Evolutionary conservation across 1,140 invertebrate species (phyloP).

Genomic region (Leptinotarsa defecta): DNA sequence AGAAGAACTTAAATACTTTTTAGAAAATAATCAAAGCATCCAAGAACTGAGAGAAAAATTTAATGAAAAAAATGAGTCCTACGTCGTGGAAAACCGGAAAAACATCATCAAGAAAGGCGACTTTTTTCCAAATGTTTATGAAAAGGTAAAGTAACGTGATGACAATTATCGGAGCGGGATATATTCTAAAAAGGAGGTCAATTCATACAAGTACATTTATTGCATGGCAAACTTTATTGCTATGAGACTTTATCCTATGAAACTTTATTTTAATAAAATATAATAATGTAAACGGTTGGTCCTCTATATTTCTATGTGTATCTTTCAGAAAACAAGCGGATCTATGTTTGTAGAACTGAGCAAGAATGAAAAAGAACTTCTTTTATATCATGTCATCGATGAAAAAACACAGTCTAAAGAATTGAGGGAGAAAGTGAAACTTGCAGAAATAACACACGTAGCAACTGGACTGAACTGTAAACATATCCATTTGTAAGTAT

Average conservation of each 20-base stretch:
- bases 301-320: not conserved
- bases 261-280: no score
- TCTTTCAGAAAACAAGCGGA: slow-evolving; percentile 41
- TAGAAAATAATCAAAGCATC: slow-evolving; percentile 45
- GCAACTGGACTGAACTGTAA: slow-evolving; percentile 44
- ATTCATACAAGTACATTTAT: no score
- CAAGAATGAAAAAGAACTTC: slow-evolving; percentile 41
- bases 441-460: slow-evolving; percentile 45
- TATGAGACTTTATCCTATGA: no score
- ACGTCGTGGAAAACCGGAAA: slow-evolving; percentile 45
- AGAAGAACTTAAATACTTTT: slow-evolving; percentile 39
- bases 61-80: slow-evolving; percentile 34
- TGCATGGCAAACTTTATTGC: no score
- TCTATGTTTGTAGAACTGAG: slow-evolving; percentile 39
- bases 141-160: slow-evolving; percentile 26
- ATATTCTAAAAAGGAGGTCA: no score
- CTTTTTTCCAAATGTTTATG: slow-evolving; percentile 36
- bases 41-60: slow-evolving; percentile 41
- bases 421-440: not conserved
- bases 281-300: no score
- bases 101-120: slow-evolving; percentile 37
- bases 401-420: slow-evolving; percentile 15
- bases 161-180: no score
- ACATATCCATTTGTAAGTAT: slow-evolving; percentile 32
- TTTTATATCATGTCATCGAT: slow-evolving; percentile 31